phyloP scores from a whole-genome alignment of 2,888 invertebrate species.

The Danaus chrysippus region DNA sequence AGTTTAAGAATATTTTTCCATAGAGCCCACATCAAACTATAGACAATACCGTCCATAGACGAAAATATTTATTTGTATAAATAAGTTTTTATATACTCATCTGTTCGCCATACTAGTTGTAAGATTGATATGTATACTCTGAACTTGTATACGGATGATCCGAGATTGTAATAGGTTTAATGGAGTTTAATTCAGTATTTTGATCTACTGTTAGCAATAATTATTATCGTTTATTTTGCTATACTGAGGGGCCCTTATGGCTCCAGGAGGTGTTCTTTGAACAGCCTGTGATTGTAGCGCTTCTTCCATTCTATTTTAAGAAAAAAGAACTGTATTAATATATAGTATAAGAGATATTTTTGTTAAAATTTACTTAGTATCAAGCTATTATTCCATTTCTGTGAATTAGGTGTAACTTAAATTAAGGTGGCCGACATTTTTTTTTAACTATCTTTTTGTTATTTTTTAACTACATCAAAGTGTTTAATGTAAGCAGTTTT shows the following conservation, averaged over 20 bases:
- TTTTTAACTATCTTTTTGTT: background rate
- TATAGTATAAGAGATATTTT: conserved; percentile 31
- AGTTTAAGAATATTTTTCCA: conserved; percentile 68
- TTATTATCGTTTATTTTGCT: background rate
- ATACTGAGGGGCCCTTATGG: background rate
- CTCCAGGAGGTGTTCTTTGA: background rate
- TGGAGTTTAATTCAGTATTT: conserved; percentile 25
- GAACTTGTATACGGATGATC: conserved; percentile 25
- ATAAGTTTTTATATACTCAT: conserved; percentile 51
- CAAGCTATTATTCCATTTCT: conserved; percentile 27
- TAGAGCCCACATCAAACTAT: conserved; percentile 47
- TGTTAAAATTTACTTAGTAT: conserved; percentile 31
- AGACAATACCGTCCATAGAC: conserved; percentile 73
- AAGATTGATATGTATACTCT: conserved; percentile 33
- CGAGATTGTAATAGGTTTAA: conserved; percentile 37
- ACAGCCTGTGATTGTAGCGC: conserved; percentile 12
- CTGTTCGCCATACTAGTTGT: conserved; percentile 72
- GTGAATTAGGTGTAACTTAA: conserved; percentile 24
- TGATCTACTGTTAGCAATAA: conserved; percentile 16
- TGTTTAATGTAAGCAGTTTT: too few relatives aligned
- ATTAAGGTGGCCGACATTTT: conserved; percentile 27
- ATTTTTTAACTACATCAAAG: too few relatives aligned
- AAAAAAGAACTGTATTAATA: conserved; percentile 30
- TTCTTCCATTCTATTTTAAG: conserved; percentile 35
- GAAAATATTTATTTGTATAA: conserved; percentile 69